These are phyloP conservation scores for Rhyacichthys aspro DNA, from an alignment of 2,797 vertebrate species.

Conservation along the genomic window DNA sequence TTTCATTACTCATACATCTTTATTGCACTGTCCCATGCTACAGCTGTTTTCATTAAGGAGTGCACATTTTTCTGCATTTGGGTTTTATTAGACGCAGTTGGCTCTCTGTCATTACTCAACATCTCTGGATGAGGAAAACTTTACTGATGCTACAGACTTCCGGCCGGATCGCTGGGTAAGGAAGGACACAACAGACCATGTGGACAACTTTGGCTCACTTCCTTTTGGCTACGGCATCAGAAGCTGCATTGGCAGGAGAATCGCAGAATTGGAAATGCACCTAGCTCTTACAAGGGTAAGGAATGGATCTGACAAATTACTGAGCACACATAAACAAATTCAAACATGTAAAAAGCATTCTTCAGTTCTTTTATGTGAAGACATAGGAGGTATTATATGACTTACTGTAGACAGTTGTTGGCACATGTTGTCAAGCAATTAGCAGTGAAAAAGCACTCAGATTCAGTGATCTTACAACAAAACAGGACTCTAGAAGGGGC, in stretches of 20 bases:
- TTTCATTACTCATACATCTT: constrained; percentile 54
- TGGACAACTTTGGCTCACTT: constrained; percentile 93
- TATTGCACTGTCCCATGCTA: constrained; percentile 20
- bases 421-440: no score
- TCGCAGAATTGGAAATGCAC: constrained; percentile 92
- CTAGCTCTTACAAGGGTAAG: constrained; percentile 86
- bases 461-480: no score
- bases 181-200: constrained; percentile 82
- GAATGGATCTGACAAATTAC: background rate
- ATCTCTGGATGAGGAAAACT: constrained; percentile 86
- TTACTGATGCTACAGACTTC: constrained; percentile 81
- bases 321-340: background rate
- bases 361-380: no score
- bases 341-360: background rate
- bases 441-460: no score
- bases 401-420: no score
- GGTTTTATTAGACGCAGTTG: constrained; percentile 85
- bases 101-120: constrained; percentile 93
- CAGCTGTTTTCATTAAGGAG: constrained; percentile 51
- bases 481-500: no score
- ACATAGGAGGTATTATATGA: no score
- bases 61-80: constrained; percentile 10
- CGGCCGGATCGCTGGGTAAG: constrained; percentile 89
- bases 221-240: constrained; percentile 92
- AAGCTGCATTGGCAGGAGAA: constrained; percentile 89